Base-by-base conservation (phyloP, 1,140 invertebrate species). In the Probaryconus sp. region DNA sequence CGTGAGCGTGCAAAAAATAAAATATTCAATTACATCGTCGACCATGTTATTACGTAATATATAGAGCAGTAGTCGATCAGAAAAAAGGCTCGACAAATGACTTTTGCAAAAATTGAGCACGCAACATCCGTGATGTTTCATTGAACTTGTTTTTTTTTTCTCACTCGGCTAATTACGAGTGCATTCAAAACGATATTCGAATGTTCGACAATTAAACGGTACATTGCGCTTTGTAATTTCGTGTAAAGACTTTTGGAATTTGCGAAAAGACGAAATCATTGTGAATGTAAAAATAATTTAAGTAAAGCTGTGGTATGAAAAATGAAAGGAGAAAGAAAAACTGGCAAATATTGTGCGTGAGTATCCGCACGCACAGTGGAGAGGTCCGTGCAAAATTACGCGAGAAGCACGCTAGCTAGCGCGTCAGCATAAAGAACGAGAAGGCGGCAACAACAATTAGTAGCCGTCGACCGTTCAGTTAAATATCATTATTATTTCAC, bases 211-310 rank as follows among this genome's bases (percentile, higher is more conserved):
- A 74, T 74, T 68, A 74, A 74, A 74, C 56, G 71, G 38, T 74
- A 68, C 64, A 58, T 64, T 3, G 56, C 42, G 30, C 40, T 61
- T 65, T 33, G 45, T 51, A 61, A 58, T 11, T 16, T 2, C 21
- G 17, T 6, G 13, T 14, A 31, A 21, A 56, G 50, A 24, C 51
- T 64, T 42, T 28, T 30, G 1, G 42, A 58, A 45, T 37, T 40
- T 26, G 26, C 30, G 20, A 43, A 56, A 58, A 68, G 38, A 61
- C 55, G 40, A 30, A 17, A 5, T 50, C 68, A 47, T 55, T 28
- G 37, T 60, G 63, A 55, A 74, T 63, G 55, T 56, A 67, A 74
- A n/a, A n/a, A 74, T 74, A 68, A 74, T 74, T 74, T 67, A 42
- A 18, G 18, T 16, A 14, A 14, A 24, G 18, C 40, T 9, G 28